Percentiles rank a stretch among this genome's conserved stretches.
phyloP scores from a whole-genome alignment of 2,113 vertebrate genomes.

The Entomyzon cyanotis region DNA sequence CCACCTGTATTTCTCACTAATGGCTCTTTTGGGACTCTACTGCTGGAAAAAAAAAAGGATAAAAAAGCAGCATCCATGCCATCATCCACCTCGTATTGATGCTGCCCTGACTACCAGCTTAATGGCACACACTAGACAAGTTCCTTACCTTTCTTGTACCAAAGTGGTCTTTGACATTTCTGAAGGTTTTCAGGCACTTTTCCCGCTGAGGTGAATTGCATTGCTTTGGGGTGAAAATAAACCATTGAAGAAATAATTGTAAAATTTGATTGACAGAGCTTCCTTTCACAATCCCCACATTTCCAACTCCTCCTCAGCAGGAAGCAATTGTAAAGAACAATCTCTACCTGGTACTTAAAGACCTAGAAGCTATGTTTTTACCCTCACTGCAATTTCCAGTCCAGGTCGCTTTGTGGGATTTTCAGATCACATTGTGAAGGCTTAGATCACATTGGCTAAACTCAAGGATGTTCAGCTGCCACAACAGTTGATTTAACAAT shows the following conservation, averaged over 20 bases:
- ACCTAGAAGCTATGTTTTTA: constrained; percentile 39
- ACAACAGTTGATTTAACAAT: constrained; percentile 28
- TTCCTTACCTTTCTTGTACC: neutral
- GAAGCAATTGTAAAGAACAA: constrained; percentile 52
- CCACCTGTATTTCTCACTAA: neutral
- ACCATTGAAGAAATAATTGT: constrained; percentile 30
- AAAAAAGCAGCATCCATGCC: neutral
- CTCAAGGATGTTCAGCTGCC: constrained; percentile 35
- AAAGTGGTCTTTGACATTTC: constrained; percentile 21
- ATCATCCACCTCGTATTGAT: neutral
- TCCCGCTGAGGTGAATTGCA: constrained; percentile 23
- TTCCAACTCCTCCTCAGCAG: constrained; percentile 27
- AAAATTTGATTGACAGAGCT: constrained; percentile 47
- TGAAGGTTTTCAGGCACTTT: constrained; percentile 33
- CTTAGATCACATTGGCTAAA: constrained; percentile 25
- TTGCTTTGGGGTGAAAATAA: constrained; percentile 51
- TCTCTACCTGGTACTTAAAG: constrained; percentile 18
- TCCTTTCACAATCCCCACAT: neutral
- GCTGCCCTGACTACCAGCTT: constrained; percentile 1
- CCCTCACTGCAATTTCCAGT: constrained; percentile 27
- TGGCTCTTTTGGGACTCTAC: neutral
- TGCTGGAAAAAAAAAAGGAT: neutral
- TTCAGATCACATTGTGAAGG: constrained; percentile 26
- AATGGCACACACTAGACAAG: neutral
- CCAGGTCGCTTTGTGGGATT: constrained; percentile 33